Evolutionary conservation across 2,888 invertebrate genomes (phyloP), one percentile per base, ranked within the genome.

Genomic region (Zelleria hepariella): DNA sequence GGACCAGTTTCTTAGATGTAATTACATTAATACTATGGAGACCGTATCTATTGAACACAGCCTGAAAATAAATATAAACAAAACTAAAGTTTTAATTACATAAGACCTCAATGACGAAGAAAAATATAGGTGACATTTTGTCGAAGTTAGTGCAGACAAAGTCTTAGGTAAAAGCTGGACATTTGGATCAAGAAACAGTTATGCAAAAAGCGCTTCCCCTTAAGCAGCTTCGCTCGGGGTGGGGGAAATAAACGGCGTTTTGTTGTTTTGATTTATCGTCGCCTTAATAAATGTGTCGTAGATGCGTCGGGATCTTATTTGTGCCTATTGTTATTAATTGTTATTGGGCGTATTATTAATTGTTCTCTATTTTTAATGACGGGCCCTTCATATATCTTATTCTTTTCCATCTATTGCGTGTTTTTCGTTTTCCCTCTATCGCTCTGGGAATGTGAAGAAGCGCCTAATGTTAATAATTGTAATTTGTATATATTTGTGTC

Each of bases 261-360:
- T 76, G 80, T 77, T 73, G 69, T 65, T 73, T 75, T 85, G 83
- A 83, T 85, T 84, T 83, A 85, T 84, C 75, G 77, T 75, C 79
- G 82, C 80, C 83, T 83, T 85, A 85, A 85, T 85, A 84, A 83
- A 83, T 83, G 82, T 75, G 78, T 77, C 76, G 75, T 77, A 80
- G 69, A 75, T 75, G 66, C 64, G 62, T 68, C 73, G 32, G 64
- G 65, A 51, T 49, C 49, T 59, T 48, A 57, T 57, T 48, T 57
- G 66, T 70, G 68, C 71, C 71, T 70, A 71, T 71, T 70, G 68
- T 70, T 77, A 78, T 78, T 80, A 80, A 80, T 79, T 78, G 75
- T 72, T 68, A 60, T 65, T 67, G 65, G 58, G 61, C 58, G 60
- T 63, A 67, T 73, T 73, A 75, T 75, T 76, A 73, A 78, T 76